A percentile compares a stretch with the other conserved stretches of the same genome.
These are phyloP conservation scores for Numenius phaeopus DNA, from an alignment of 2,797 vertebrate species.

Conservation along the genomic window DNA sequence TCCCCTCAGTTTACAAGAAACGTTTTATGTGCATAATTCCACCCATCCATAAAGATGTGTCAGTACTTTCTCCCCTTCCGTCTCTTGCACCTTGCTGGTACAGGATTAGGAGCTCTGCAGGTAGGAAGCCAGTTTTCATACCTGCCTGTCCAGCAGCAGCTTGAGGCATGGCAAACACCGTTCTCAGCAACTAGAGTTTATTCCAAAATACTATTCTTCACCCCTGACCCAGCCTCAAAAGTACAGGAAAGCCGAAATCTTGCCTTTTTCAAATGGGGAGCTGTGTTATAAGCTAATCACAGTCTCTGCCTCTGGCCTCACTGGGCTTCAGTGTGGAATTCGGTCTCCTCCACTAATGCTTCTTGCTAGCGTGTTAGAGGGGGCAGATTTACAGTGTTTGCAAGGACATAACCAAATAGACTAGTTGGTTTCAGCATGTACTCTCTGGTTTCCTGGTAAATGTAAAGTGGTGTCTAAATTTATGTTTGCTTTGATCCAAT, in stretches of 20 bases:
- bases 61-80: not conserved
- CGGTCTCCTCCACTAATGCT: not conserved
- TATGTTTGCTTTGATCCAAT: not conserved
- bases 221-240: not conserved
- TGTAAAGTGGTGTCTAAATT: not conserved
- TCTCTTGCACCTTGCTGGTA: not conserved
- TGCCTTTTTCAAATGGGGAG: not conserved
- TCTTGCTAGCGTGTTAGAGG: rapidly evolving
- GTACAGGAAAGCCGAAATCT: not conserved
- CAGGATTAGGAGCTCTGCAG: not conserved
- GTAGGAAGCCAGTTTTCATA: not conserved
- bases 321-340: not conserved
- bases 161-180: not conserved
- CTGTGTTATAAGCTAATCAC: not conserved
- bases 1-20: not conserved
- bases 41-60: not conserved
- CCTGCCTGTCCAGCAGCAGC: not conserved
- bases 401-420: not conserved
- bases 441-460: not conserved
- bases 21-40: not conserved
- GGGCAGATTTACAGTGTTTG: not conserved
- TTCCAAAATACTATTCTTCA: not conserved
- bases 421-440: not conserved
- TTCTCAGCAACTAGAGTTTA: not conserved
- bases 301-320: not conserved